Base-by-base conservation (phyloP, 2,797 vertebrate genomes). In the Sparus aurata region DNA sequence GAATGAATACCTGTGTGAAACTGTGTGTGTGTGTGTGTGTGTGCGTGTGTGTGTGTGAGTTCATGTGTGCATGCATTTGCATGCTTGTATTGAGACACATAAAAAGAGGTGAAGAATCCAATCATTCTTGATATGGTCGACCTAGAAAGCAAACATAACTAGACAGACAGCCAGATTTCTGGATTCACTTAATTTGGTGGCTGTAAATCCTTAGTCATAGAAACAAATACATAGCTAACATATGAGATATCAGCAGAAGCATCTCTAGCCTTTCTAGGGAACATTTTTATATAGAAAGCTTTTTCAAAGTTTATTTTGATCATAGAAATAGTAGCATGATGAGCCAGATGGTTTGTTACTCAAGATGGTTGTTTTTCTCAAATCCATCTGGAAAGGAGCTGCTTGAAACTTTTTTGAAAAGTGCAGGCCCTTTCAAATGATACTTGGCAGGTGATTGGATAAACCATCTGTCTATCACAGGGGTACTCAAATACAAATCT, bases 41-140 rank as follows among this genome's bases (percentile, higher is more conserved):
- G 62, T 61, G 65, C 55, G 22, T 17, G 54, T 38, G 64, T 4
- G 23, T 25, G 45, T 73, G 54, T 38, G 64, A 4, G 23, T 25
- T 46, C 69, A 64, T 69, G 72, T 47, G 66, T 77, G 75, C 82
- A 77, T 87, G 91, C 55, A 46, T 77, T 67, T 82, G 78, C 83
- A 85, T 75, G 89, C 67, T 83, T 92, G 91, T 95, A 95, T 94
- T 94, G 93, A 94, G 89, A 87, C 79, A 93, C 89, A 93, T 90
- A 94, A 91, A 91, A 91, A 38, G 88, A 95, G 94, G 91, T 88
- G 90, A 95, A 87, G 91, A 95, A 96, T 97, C 96, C 95, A 94
- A 84, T 89, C 91, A 95, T 96, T 96, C 95, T 94, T 93, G 83
- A 89, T 93, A 94, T 95, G 93, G 89, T 68, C 93, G 88, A 85